A percentile compares a stretch with the other conserved stretches of the same genome.
These are phyloP conservation scores for Mareca penelope DNA, from an alignment of 2,797 vertebrate species.

Conservation along the genomic window DNA sequence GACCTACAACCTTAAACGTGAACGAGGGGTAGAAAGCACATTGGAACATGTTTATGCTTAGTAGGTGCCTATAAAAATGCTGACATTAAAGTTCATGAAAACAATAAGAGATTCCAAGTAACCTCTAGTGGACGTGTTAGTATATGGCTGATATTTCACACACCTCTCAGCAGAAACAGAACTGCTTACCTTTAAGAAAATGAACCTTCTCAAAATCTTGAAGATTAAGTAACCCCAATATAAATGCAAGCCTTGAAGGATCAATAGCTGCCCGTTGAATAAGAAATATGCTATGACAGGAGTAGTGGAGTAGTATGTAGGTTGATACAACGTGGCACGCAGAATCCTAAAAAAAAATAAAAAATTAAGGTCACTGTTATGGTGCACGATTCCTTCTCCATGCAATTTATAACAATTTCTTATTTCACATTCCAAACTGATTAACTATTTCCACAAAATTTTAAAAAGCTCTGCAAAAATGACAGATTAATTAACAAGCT, in stretches of 20 bases:
- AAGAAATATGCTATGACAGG: conserved; percentile 90
- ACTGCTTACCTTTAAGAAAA: conserved; percentile 85
- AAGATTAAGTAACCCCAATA: conserved; percentile 92
- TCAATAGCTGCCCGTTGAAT: conserved; percentile 86
- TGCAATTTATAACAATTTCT: not conserved
- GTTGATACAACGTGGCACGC: conserved; percentile 86
- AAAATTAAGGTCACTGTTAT: not conserved
- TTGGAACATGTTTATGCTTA: not conserved
- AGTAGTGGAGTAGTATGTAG: conserved; percentile 78
- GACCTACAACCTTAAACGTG: not conserved
- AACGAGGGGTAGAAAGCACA: not conserved
- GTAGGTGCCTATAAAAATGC: not conserved
- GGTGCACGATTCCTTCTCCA: not conserved
- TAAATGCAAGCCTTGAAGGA: conserved; percentile 86
- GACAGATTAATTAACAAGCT: not conserved
- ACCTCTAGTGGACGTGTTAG: not conserved
- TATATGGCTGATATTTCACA: not conserved
- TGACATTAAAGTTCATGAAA: not conserved
- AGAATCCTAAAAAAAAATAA: conserved; percentile 84
- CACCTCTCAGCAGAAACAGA: not conserved
- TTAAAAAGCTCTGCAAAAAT: not conserved
- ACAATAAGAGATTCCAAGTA: not conserved
- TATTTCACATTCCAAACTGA: not conserved
- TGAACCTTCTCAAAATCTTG: conserved; percentile 86
- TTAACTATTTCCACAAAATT: not conserved